These are phyloP conservation scores for Ladona fulva DNA, from an alignment of 1,140 invertebrate genomes.

Conservation along the genomic window DNA sequence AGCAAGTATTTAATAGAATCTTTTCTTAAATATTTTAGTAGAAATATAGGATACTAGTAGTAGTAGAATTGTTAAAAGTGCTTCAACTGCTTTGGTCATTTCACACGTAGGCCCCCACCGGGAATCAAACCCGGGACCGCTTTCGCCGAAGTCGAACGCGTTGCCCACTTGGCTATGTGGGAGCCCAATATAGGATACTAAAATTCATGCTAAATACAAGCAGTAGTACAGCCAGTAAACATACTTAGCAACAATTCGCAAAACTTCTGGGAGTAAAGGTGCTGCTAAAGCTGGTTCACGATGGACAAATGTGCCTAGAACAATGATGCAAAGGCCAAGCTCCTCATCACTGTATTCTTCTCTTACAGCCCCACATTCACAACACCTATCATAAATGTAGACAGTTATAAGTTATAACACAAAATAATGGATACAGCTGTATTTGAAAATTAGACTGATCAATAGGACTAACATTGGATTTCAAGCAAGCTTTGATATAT, in stretches of 20 bases:
- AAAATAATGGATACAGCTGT: conserved; percentile 17
- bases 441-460: conserved; percentile 10
- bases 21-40: neutral
- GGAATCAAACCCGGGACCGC: too few relatives aligned
- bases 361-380: conserved; percentile 69
- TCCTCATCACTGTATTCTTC: conserved; percentile 98
- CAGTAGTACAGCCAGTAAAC: too few relatives aligned
- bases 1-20: too few relatives aligned
- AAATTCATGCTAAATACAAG: too few relatives aligned
- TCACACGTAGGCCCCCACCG: too few relatives aligned
- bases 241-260: conserved; percentile 79
- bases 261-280: conserved; percentile 81
- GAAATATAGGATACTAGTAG: neutral
- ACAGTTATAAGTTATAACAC: neutral
- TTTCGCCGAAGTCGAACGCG: too few relatives aligned
- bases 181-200: too few relatives aligned
- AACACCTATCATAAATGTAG: conserved; percentile 43
- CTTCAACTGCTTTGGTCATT: too few relatives aligned
- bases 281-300: conserved; percentile 89
- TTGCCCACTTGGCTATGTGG: too few relatives aligned
- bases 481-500: neutral
- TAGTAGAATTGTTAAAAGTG: too few relatives aligned
- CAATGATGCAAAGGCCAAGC: conserved; percentile 86
- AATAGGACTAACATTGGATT: neutral
- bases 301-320: conserved; percentile 91